A percentile compares a stretch with the other conserved stretches of the same genome.
These are phyloP conservation scores for Perodicticus potto DNA, from an alignment of 2,797 vertebrate genomes.

Conservation along the genomic window DNA sequence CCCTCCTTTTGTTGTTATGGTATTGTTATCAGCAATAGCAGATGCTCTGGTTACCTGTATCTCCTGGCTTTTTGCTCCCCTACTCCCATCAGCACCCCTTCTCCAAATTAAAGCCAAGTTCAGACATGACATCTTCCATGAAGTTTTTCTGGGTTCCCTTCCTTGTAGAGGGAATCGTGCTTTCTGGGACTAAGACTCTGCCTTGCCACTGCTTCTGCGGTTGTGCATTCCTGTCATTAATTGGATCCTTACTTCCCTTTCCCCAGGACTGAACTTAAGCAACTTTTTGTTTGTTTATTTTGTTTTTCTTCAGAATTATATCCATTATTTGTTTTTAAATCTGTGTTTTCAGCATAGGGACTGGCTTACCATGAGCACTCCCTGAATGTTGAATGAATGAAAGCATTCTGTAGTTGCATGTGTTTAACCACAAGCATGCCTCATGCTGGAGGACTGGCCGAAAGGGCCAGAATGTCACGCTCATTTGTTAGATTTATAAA, in stretches of 20 bases:
- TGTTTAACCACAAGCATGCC: not conserved
- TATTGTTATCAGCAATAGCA: not conserved
- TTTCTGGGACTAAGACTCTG: not conserved
- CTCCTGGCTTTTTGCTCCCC: not conserved
- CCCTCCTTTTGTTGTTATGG: not conserved
- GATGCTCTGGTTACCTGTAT: not conserved
- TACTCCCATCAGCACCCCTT: not conserved
- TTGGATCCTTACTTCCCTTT: not conserved
- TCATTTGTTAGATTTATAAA: slow-evolving; percentile 6
- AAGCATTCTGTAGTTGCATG: not conserved
- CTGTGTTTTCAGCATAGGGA: slow-evolving; percentile 16
- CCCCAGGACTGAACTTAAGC: not conserved
- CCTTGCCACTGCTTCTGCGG: not conserved
- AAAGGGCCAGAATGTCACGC: not conserved
- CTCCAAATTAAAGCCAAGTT: not conserved
- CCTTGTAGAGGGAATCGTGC: not conserved
- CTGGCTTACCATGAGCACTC: not conserved
- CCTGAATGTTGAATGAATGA: not conserved
- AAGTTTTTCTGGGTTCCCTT: not conserved
- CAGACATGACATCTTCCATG: not conserved
- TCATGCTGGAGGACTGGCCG: not conserved
- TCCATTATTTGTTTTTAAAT: not conserved
- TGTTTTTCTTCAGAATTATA: no score
- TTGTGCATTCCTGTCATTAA: not conserved
- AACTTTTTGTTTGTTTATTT: no score